phyloP scores from a whole-genome alignment of 2,888 invertebrate genomes.

The Eumerus sabulonum region DNA sequence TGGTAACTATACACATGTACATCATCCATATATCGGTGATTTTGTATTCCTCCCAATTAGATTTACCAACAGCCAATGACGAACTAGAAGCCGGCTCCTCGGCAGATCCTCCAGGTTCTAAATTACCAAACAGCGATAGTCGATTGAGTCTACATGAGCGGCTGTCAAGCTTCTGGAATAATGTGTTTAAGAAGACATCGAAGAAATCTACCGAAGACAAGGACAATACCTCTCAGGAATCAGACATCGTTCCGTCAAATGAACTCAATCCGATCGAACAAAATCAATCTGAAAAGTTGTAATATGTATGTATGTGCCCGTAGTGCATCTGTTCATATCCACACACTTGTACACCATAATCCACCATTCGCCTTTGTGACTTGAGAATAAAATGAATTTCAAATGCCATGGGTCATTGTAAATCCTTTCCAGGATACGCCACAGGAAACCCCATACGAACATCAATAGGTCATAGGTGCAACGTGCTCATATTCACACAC shows the following conservation, averaged over 20 bases:
- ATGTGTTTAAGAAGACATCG: slow-evolving; percentile 70
- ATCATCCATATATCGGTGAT: not conserved
- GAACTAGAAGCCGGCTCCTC: too few species aligned
- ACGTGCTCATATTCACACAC: slow-evolving; percentile 34
- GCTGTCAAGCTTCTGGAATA: slow-evolving; percentile 73
- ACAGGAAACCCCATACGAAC: slow-evolving; percentile 46
- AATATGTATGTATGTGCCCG: too few species aligned
- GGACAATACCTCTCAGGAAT: not conserved
- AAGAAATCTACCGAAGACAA: slow-evolving; percentile 53
- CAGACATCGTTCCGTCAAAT: too few species aligned
- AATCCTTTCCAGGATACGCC: too few species aligned
- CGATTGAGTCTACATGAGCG: slow-evolving; percentile 71
- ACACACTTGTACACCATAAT: too few species aligned
- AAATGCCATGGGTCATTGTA: too few species aligned
- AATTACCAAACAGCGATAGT: too few species aligned
- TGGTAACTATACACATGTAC: slow-evolving; percentile 18
- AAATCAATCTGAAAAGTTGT: slow-evolving; percentile 13
- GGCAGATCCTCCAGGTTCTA: too few species aligned
- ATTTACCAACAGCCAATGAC: too few species aligned
- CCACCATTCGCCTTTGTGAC: too few species aligned
- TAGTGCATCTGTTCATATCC: too few species aligned
- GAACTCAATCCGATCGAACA: slow-evolving; percentile 10
- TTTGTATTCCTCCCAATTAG: not conserved
- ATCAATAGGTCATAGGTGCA: slow-evolving; percentile 63
- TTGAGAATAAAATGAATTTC: slow-evolving; percentile 17